phyloP scores from a whole-genome alignment of 2,113 vertebrate genomes.

The Ctenodactylus gundi region DNA sequence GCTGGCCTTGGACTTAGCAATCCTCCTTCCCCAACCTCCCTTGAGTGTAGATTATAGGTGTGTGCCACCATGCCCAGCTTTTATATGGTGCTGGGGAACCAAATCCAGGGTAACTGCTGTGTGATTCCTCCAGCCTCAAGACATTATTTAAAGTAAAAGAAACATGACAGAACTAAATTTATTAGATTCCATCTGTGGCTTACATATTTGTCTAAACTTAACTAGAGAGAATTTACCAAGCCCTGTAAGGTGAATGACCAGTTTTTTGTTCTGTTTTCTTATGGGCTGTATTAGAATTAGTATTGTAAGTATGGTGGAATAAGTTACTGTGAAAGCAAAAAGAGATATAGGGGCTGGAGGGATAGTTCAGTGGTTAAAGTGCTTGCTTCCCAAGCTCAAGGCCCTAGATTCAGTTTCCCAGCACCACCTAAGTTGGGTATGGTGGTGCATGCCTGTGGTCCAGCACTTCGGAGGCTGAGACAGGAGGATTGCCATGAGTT shows the following conservation, averaged over 20 bases:
- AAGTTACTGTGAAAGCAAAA: not conserved
- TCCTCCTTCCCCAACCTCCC: not conserved
- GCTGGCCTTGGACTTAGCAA: not conserved
- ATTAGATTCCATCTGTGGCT: not conserved
- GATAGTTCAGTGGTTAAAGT: no score
- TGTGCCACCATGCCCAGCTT: not conserved
- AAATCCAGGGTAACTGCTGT: no score
- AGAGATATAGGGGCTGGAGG: no score
- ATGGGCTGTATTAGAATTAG: not conserved
- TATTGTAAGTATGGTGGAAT: not conserved
- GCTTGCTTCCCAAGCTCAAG: no score
- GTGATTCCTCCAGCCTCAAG: no score
- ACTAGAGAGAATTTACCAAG: not conserved
- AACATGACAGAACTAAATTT: not conserved
- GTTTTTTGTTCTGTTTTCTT: conserved; percentile 34
- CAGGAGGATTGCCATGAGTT: no score
- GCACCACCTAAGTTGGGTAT: no score
- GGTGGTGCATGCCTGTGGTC: no score
- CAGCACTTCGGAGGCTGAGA: no score
- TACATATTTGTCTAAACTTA: not conserved
- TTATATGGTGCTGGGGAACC: no score
- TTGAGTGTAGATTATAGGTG: not conserved
- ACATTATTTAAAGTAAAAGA: not conserved
- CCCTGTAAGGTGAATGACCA: not conserved
- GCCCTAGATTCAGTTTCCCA: no score